Percentiles rank a stretch among this genome's conserved stretches.
Evolutionary conservation across 2,888 invertebrate species (phyloP).

Genomic region (Trachelus troglodyta): DNA sequence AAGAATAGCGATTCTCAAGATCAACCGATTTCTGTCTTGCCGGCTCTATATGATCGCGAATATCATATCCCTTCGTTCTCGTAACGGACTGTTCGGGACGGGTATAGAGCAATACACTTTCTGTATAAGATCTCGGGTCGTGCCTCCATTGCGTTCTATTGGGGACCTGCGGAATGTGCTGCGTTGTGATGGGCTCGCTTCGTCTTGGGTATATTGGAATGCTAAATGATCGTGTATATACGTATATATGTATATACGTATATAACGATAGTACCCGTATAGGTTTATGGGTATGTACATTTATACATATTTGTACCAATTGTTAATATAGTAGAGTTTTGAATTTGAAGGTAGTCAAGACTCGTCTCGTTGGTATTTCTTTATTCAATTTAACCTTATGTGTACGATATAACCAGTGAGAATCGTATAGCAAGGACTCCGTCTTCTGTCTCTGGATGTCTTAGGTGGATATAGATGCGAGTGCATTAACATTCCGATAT

Average conservation of each 20-base stretch:
- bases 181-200: conserved; percentile 21
- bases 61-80: background rate
- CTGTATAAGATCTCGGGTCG: conserved; percentile 1
- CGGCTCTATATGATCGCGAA: background rate
- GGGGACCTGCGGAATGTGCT: conserved; percentile 25
- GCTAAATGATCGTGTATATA: background rate
- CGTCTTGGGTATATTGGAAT: background rate
- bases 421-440: background rate
- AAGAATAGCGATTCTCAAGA: background rate
- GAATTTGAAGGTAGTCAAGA: background rate
- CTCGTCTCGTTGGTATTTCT: background rate
- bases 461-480: background rate
- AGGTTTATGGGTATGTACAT: too few species aligned
- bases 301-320: background rate
- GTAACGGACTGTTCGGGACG: background rate
- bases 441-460: background rate
- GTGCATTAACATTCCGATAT: background rate
- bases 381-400: background rate
- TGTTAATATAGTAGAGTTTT: background rate
- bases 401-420: background rate
- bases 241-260: too few species aligned
- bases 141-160: conserved; percentile 14
- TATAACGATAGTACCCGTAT: too few species aligned
- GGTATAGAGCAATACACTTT: background rate
- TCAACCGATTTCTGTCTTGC: background rate